Evolutionary conservation across 2,113 vertebrate genomes (phyloP), one percentile per base, ranked within the genome.

Genomic region (Phyllostomus hastatus): DNA sequence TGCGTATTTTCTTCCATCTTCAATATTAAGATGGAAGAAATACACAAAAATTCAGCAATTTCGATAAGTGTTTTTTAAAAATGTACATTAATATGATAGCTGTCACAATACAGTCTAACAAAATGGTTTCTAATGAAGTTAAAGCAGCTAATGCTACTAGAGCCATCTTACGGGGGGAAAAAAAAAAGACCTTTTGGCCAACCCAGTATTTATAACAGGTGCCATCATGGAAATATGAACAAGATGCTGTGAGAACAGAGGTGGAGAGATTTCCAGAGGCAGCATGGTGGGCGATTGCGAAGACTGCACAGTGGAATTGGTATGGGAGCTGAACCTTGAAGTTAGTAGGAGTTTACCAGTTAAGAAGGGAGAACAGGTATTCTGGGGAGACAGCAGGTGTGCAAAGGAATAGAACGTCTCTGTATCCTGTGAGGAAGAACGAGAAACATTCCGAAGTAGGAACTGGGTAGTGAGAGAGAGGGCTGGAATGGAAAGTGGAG

Each of bases 311-410:
- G 52, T 73, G 48, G n/a, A 80, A 35, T 79, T 84, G 41, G 33
- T 89, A 43, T 86, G 95, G 64, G 79, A 95, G 78, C 24, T 28
- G 5, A 64, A 57, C 89, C 72, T 80, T 89, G 78, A 88, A 93
- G 33, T 26, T 70, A n/a, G 16, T 94, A 57, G 35, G 52, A 75
- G 41, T 75, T 89, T 88, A 20, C 35, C 43, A 41, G 41, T 91
- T 66, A 43, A 24, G 46, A 80, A 87, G n/a, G 38, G 26, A 87
- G 48, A 46, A 89, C 28, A 59, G 33, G 46, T 84, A 28, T 72
- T 81, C 28, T 88, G 81, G 35, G 50, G 88, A 90, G 33, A 61
- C n/a, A 84, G 9, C 28, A 61, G 70, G 43, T 46, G 14, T 73
- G 38, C 17, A 41, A 59, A 84, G 82, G 41, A 88, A 75, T 64